Evolutionary conservation across 2,797 vertebrate genomes (phyloP), one percentile per base, ranked within the genome.

Genomic region (Enteromius afrohamiltoni): DNA sequence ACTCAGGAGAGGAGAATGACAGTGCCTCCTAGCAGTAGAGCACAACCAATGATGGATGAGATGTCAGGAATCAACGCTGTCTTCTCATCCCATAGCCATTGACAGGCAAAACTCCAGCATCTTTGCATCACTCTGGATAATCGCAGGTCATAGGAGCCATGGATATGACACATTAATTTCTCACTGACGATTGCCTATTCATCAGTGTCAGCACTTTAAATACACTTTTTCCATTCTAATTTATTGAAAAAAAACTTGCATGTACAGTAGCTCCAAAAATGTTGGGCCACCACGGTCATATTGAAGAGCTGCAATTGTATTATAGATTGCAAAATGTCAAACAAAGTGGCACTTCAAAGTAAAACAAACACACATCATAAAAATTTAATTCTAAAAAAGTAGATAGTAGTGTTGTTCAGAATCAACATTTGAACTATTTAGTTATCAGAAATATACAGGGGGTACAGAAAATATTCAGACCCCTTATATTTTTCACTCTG

Each of bases 41-140:
- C 88, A 87, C 90, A 91, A 92, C 90, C 88, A 77, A 88, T 94
- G 94, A 95, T 94, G 93, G 92, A 94, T 94, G 92, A 91, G 85
- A 87, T 93, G 92, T 87, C 93, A 93, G 88, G 89, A 80, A 68
- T 83, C 88, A 86, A 90, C 17, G 64, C 62, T 87, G 87, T 85
- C 86, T 90, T 88, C 87, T 81, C 82, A 58, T 83, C 47, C 64
- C 84, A 86, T 88, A 87, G 51, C 62, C 87, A 94, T 91, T 91
- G 92, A 93, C 92, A 92, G 91, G 84, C 92, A 14, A 86, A 79
- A 87, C 89, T 88, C 87, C 88, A 88, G 87, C 55, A 88, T 87
- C 88, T 89, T 85, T 77, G 89, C 89, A 89, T 92, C 92, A 91
- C 83, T 77, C 60, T 80, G 91, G 91, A 90, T 94, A 94, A 93